Evolutionary conservation across 2,113 vertebrate genomes (phyloP).

Genomic region (Semicossyphus pulcher): DNA sequence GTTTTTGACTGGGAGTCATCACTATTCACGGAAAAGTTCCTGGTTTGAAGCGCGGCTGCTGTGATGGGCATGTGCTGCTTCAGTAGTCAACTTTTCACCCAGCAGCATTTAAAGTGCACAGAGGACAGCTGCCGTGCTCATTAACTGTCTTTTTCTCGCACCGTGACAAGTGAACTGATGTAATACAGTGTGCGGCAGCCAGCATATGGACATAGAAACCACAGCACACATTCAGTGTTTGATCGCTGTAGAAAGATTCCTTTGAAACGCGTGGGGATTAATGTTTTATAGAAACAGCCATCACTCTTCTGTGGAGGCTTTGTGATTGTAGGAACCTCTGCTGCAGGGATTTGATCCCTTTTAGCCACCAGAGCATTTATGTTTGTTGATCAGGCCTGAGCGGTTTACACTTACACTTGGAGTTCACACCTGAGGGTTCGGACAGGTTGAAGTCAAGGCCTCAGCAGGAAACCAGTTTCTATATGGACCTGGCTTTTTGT

Average conservation of each 20-base stretch:
- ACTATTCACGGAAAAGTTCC: constrained; percentile 51
- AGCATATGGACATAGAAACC: not conserved
- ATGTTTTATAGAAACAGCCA: not conserved
- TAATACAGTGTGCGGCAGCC: not conserved
- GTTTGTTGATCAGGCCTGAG: not conserved
- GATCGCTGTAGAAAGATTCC: not conserved
- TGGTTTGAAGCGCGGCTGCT: constrained; percentile 37
- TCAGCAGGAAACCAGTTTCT: not conserved
- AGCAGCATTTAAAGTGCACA: constrained; percentile 1
- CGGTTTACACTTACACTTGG: too few relatives aligned
- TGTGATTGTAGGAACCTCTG: not conserved
- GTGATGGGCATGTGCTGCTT: constrained; percentile 30
- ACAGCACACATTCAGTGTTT: not conserved
- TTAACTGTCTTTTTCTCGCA: constrained; percentile 19
- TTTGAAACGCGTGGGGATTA: not conserved
- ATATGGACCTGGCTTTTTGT: not conserved
- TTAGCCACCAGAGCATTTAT: not conserved
- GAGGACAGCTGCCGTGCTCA: not conserved
- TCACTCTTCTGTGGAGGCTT: not conserved
- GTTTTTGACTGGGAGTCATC: constrained; percentile 39
- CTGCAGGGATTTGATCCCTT: not conserved
- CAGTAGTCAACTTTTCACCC: constrained; percentile 13
- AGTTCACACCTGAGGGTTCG: not conserved
- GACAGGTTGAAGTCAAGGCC: not conserved
- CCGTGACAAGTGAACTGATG: constrained; percentile 1